Percentiles rank a stretch among this genome's conserved stretches.
Evolutionary conservation across 2,113 vertebrate genomes (phyloP).

Genomic region (Pholis gunnellus): DNA sequence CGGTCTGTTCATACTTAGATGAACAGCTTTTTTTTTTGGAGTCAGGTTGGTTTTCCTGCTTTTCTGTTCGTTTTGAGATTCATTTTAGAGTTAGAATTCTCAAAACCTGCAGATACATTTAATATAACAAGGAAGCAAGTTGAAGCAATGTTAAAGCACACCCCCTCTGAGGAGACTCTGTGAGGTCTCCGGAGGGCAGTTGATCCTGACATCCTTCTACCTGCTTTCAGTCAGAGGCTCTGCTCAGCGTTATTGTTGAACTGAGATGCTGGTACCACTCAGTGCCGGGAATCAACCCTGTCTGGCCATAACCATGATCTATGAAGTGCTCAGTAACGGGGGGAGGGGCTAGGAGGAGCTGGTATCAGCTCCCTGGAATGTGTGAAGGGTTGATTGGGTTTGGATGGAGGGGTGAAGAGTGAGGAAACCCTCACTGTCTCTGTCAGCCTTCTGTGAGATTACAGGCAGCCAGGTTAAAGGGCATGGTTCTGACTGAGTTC

Average conservation of each 20-base stretch:
- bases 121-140: not conserved
- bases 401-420: constrained; percentile 44
- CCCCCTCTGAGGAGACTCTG: not conserved
- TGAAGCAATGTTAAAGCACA: not conserved
- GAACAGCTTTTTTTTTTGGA: not conserved
- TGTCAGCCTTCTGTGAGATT: constrained; percentile 26
- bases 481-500: not conserved
- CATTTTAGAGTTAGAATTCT: not conserved
- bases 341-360: constrained; percentile 39
- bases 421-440: constrained; percentile 39
- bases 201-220: constrained; percentile 39
- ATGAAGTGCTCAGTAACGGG: constrained; percentile 50
- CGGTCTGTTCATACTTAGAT: not conserved
- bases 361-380: constrained; percentile 78
- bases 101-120: not conserved
- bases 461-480: not conserved
- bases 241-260: constrained; percentile 66
- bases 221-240: constrained; percentile 36
- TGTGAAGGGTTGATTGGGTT: constrained; percentile 59
- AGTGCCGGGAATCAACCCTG: constrained; percentile 55
- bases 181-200: constrained; percentile 44
- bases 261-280: constrained; percentile 65
- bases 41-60: not conserved
- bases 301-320: constrained; percentile 61
- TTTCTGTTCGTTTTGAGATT: not conserved